These are phyloP conservation scores for Saiga tatarica DNA, from an alignment of 2,113 vertebrate genomes.

Conservation along the genomic window DNA sequence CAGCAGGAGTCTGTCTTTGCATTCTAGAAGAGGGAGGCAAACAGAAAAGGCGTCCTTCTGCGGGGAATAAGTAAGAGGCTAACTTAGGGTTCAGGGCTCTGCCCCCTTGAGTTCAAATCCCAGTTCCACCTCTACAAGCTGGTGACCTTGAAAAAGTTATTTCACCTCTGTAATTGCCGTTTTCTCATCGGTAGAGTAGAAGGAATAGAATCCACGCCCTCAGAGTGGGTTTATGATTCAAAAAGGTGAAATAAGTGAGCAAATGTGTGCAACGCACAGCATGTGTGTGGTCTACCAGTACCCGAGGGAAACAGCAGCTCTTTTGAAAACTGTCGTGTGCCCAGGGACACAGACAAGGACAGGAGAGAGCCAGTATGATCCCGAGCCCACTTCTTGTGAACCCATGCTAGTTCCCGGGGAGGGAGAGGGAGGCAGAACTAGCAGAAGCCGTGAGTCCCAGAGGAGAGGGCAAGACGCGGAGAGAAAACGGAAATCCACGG, in stretches of 20 bases:
- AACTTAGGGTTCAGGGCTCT: neutral
- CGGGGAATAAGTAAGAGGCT: neutral
- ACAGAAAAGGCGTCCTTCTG: neutral
- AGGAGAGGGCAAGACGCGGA: neutral
- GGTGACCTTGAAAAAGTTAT: neutral
- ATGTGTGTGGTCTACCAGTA: rapidly evolving
- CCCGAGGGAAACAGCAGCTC: neutral
- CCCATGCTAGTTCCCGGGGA: neutral
- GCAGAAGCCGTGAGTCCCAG: neutral
- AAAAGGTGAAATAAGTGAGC: neutral
- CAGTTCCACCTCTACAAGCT: neutral
- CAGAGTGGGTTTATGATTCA: neutral
- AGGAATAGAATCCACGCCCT: neutral
- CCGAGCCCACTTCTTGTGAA: neutral
- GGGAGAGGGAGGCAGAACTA: neutral
- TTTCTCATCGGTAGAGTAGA: neutral
- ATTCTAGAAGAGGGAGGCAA: neutral
- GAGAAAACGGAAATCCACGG: neutral
- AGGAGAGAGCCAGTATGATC: neutral
- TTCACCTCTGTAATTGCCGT: neutral
- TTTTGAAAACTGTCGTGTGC: too few relatives aligned
- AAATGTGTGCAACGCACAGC: neutral
- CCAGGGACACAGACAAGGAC: neutral
- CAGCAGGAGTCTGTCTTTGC: neutral
- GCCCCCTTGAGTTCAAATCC: neutral